Conservation (phyloP, 2,797 vertebrate species). For the Borostomias antarcticus region DNA sequence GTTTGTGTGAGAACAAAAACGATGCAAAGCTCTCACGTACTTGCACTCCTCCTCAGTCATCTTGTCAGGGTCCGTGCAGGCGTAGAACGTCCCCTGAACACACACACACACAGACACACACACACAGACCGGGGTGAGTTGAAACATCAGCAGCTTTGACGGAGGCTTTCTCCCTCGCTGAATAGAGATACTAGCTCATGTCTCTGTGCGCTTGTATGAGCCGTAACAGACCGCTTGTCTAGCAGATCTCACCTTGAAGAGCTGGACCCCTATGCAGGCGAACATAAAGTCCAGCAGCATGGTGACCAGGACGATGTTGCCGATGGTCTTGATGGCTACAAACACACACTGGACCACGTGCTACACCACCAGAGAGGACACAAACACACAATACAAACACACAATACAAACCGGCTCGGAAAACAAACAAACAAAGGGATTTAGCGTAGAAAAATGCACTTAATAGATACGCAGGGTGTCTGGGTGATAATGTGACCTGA, state of each 20-base stretch:
- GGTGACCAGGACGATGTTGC: conserved; percentile 94
- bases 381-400: background rate
- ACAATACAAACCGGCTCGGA: background rate
- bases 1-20: background rate
- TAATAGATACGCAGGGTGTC: background rate
- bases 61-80: conserved; percentile 87
- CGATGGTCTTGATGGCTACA: conserved; percentile 93
- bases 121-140: too few relatives aligned
- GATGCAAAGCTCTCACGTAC: conserved; percentile 63
- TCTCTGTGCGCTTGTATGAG: background rate
- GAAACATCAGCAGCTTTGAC: too few relatives aligned
- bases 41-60: conserved; percentile 85
- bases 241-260: conserved; percentile 86
- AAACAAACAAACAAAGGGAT: background rate
- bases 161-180: too few relatives aligned
- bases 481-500: background rate
- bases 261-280: conserved; percentile 92
- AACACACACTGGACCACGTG: conserved; percentile 95
- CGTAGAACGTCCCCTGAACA: conserved; percentile 85
- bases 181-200: background rate
- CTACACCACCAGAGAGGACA: conserved; percentile 60
- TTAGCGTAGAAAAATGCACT: background rate
- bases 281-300: conserved; percentile 94
- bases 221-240: too few relatives aligned
- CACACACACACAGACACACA: background rate